phyloP scores from a whole-genome alignment of 1,140 invertebrate genomes.

The Thalassaphorura encarpata region DNA sequence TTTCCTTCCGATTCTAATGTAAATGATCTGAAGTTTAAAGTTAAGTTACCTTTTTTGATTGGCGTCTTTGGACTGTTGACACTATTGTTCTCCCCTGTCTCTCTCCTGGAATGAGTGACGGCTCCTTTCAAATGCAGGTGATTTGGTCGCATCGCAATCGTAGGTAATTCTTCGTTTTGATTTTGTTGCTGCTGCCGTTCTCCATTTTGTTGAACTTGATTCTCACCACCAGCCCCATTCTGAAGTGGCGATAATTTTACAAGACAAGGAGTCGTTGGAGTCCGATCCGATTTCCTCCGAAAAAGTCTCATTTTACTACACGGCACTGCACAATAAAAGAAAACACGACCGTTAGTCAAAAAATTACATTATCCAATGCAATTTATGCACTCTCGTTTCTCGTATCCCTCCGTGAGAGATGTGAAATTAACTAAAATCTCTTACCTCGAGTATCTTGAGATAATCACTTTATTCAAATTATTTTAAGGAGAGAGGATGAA shows the following conservation, averaged over 20 bases:
- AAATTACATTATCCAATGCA: too few relatives aligned
- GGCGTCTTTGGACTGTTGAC: slow-evolving; percentile 26
- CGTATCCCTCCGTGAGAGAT: too few relatives aligned
- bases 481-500: too few relatives aligned
- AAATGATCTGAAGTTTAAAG: slow-evolving; percentile 7
- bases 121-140: slow-evolving; percentile 16
- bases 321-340: too few relatives aligned
- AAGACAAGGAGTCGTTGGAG: slow-evolving; percentile 19
- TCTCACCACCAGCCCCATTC: slow-evolving; percentile 3
- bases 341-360: too few relatives aligned
- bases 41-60: slow-evolving; percentile 22
- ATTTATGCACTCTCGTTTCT: too few relatives aligned
- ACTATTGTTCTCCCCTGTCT: not conserved
- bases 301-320: slow-evolving; percentile 29
- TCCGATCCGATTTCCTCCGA: slow-evolving; percentile 25
- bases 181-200: not conserved
- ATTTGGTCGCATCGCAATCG: slow-evolving; percentile 4
- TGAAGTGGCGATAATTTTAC: slow-evolving; percentile 19
- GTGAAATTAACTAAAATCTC: too few relatives aligned
- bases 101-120: slow-evolving; percentile 6
- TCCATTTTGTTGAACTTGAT: not conserved
- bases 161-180: too few relatives aligned
- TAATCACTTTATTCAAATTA: too few relatives aligned
- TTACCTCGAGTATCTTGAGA: too few relatives aligned
- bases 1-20: slow-evolving; percentile 31